These are phyloP conservation scores for Hippocampus guttulatus DNA, from an alignment of 2,113 vertebrate species.

Conservation along the genomic window DNA sequence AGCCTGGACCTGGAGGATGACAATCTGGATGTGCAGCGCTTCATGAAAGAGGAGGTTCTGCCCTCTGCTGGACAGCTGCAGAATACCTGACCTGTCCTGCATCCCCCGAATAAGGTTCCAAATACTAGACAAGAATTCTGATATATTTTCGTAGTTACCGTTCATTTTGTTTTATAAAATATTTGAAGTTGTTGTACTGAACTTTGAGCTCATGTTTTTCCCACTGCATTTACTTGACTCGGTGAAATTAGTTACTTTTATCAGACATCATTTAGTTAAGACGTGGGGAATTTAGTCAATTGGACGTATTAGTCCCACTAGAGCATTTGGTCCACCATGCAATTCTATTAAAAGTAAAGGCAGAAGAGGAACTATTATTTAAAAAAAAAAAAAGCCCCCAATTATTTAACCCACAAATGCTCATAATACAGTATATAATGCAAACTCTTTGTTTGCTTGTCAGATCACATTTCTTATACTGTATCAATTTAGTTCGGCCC, in stretches of 20 bases:
- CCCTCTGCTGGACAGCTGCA: constrained; percentile 68
- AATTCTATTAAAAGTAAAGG: background rate
- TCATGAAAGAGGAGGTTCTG: constrained; percentile 81
- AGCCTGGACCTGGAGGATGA: constrained; percentile 83
- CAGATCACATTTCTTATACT: background rate
- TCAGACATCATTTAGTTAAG: background rate
- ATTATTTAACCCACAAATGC: background rate
- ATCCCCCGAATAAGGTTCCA: background rate
- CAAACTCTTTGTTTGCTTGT: background rate
- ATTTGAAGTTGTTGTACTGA: constrained; percentile 5
- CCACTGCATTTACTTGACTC: background rate
- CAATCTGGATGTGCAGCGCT: constrained; percentile 74
- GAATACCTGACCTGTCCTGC: constrained; percentile 37
- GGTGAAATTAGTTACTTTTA: background rate
- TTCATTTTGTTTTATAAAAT: background rate
- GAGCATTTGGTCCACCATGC: background rate
- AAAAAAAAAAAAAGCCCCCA: background rate
- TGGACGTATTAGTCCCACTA: too few species aligned
- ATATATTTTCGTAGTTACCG: background rate
- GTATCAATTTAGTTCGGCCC: background rate
- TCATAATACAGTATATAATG: background rate
- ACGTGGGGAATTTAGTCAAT: background rate
- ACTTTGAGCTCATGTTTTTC: background rate
- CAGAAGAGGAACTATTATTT: background rate
- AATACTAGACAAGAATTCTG: background rate